Evolutionary conservation across 1,140 invertebrate species (phyloP), one percentile per base, ranked within the genome.

Genomic region (Archegozetes longisetosus): DNA sequence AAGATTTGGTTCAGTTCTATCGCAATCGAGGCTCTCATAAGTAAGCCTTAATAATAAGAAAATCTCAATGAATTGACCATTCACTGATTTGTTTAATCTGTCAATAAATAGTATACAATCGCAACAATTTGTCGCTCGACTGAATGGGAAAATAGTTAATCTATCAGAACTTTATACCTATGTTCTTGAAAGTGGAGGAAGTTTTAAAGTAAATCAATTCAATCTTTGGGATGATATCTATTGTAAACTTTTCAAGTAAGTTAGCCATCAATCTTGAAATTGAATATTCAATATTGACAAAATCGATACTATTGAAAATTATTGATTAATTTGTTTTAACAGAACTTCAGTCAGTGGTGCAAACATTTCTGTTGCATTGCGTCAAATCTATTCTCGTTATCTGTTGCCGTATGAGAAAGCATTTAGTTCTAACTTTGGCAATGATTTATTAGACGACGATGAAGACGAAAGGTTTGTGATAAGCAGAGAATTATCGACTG

Each of bases 151-250:
- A 40, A n/a, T 17, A 14, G 56, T 62, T 14, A 50, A 62, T 58
- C 48, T 62, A 20, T 60, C 4, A n/a, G 55, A 60, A 27, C 46
- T 62, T 2, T 62, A 62, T 28, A n/a, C 55, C 1, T 32, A 17
- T 52, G 56, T 62, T 32, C n/a, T 62, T 13, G 61, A 62, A 53
- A 62, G n/a, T 1, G 61, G 61, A 17, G 61, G 61, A 9, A 60
- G 55, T 29, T 62, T 24, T 54, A 62, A 53, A 58, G 61, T 62
- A 23, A 62, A 59, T 58, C 54, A 50, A 47, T 17, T 25, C 55
- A 59, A 52, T 53, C 47, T 50, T 13, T 62, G 61, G 61, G 61
- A 62, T 53, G 61, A 62, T 22, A 40, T 62, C 17, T 62, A 62
- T 29, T 22, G 14, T 24, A 57, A 53, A 53, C 27, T 62, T 20